Base-by-base conservation (phyloP, 30 jellyfish, hydroid and myxozoan species). In the Rhopilema esculentum region DNA sequence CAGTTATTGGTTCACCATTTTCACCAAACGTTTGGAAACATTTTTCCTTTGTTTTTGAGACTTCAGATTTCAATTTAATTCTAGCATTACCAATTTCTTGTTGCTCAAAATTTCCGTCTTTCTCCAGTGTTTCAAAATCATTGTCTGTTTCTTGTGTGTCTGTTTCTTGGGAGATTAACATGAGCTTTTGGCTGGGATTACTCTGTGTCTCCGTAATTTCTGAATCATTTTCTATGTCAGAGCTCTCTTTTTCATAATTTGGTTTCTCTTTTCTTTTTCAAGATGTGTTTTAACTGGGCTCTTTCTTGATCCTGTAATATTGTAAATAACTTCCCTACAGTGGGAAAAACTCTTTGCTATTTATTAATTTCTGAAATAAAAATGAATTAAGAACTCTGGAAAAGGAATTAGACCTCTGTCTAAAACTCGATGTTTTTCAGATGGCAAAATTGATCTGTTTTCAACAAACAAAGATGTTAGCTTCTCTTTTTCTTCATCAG, bases 1-100 rank as follows among this genome's bases (percentile, higher is more conserved):
- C 66, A 72, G 61, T 81, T 65, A 33, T 82, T 20, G 91, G 91
- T 12, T 28, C 33, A 8, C 80, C 80, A 74, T 50, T 30, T 19
- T 74, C 85, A 20, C 85, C 85, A 74, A 4, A 74, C 69, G 40
- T 26, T 30, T 74, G 69, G 49, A 61, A n/a, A 26, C 30, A 74
- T n/a, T 74, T 74, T 33, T 6, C 18, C 21, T 66, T 74, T 4
- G 40, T 40, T n/a, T 33, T 74, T 31, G 73, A 17, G 26, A 74
- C 51, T 21, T 74, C 71, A 31, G 22, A 26, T 74, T 74, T 22
- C 65, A 48, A 30, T 0, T 48, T 74, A 30, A 74, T 40, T 40
- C 12, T 12, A 40, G 57, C 57, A 40, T 40, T 40, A 40, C 57
- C 12, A 25, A 63, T 20, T 64, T 64, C 31, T 64, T 25, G 57